These are phyloP conservation scores for Sebastes trivittatus DNA, from an alignment of 2,797 vertebrate genomes.

Conservation along the genomic window DNA sequence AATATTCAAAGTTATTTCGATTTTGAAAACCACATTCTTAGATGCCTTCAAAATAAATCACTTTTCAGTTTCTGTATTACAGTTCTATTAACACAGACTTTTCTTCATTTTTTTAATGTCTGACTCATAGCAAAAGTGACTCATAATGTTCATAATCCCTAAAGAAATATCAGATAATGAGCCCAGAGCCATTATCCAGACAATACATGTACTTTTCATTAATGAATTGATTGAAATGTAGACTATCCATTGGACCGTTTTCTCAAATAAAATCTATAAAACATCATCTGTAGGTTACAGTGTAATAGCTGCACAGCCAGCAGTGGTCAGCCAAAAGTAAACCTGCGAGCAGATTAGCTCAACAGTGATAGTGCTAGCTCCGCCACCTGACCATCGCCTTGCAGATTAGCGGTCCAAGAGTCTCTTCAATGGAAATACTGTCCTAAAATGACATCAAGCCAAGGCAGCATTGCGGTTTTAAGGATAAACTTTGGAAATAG, in stretches of 20 bases:
- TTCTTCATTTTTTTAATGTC: background rate
- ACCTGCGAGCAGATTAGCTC: background rate
- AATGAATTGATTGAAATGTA: background rate
- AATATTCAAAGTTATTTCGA: background rate
- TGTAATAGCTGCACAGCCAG: background rate
- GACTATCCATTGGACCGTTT: background rate
- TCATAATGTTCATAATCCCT: background rate
- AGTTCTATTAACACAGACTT: background rate
- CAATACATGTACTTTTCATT: background rate
- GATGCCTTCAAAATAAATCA: background rate
- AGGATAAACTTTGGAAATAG: background rate
- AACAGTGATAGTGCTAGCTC: background rate
- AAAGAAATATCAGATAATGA: background rate
- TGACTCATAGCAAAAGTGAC: background rate
- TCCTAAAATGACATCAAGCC: background rate
- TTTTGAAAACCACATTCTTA: background rate
- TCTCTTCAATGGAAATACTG: background rate
- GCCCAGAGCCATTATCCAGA: background rate
- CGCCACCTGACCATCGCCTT: background rate
- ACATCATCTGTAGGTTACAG: background rate
- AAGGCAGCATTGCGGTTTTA: background rate
- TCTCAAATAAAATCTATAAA: background rate
- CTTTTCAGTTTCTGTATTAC: background rate
- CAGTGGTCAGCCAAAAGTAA: background rate
- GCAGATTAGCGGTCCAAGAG: background rate